Evolutionary conservation across 92 coral and sea anemone genomes (phyloP).

Genomic region (Porites divaricata): DNA sequence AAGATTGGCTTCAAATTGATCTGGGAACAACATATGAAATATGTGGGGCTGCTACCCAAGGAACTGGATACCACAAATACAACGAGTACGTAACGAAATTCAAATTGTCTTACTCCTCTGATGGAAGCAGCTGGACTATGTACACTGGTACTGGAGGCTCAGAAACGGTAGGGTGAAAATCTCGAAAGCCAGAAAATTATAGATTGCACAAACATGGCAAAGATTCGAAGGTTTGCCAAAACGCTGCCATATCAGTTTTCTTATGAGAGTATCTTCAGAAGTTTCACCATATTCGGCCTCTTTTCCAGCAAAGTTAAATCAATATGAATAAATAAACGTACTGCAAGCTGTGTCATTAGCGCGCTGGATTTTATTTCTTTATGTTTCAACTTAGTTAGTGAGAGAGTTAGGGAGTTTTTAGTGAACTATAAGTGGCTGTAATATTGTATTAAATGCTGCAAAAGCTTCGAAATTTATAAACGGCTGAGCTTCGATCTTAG

Average conservation of each 20-base stretch:
- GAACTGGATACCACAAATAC: neutral
- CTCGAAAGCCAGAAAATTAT: neutral
- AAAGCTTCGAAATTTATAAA: too few species aligned
- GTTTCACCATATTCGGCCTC: too few species aligned
- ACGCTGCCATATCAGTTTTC: neutral
- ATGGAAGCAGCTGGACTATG: neutral
- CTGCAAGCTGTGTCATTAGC: too few species aligned
- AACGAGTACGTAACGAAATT: neutral
- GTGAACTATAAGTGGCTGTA: too few species aligned
- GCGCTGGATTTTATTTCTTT: too few species aligned
- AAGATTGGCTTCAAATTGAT: neutral
- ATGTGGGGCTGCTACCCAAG: conserved; percentile 4
- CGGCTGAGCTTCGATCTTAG: too few species aligned
- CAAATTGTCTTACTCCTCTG: neutral
- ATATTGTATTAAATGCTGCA: too few species aligned
- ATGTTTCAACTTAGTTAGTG: too few species aligned
- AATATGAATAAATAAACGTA: too few species aligned
- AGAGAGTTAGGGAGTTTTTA: too few species aligned
- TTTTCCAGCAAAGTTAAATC: too few species aligned
- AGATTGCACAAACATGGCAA: neutral
- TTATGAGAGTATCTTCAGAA: too few species aligned
- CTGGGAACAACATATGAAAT: neutral
- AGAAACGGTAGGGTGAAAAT: neutral
- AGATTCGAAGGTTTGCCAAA: neutral
- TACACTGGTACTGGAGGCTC: neutral